These are phyloP conservation scores for Centropristis striata DNA, from an alignment of 2,113 vertebrate species.

Conservation along the genomic window DNA sequence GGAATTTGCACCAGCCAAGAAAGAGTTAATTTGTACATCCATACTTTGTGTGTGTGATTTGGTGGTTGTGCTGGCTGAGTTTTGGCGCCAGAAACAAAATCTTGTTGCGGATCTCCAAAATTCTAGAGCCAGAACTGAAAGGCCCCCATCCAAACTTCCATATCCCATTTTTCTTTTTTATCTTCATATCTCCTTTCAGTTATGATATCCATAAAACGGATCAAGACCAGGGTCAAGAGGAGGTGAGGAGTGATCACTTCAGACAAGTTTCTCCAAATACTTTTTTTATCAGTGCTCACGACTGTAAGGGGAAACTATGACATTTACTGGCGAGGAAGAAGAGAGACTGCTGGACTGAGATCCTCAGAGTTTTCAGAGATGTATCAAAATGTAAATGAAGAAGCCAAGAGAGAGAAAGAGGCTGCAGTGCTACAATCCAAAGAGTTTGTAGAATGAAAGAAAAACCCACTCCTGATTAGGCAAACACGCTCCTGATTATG, in stretches of 20 bases:
- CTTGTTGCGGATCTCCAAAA: no score
- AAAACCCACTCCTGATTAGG: slow-evolving; percentile 39
- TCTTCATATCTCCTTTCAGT: not conserved
- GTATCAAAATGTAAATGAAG: slow-evolving; percentile 34
- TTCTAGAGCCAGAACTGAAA: no score
- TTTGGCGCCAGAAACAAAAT: no score
- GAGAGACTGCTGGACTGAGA: slow-evolving; percentile 15
- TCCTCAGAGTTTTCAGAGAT: slow-evolving; percentile 29
- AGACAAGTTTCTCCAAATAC: not conserved
- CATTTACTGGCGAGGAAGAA: slow-evolving; percentile 3
- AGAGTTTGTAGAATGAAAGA: not conserved
- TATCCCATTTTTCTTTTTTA: not conserved
- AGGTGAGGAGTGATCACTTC: slow-evolving; percentile 2
- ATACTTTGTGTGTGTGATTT: no score
- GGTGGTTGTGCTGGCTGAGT: no score
- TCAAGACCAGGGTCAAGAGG: not conserved
- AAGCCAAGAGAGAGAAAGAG: slow-evolving; percentile 4
- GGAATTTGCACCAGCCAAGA: no score
- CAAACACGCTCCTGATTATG: slow-evolving; percentile 68
- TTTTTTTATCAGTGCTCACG: slow-evolving; percentile 12
- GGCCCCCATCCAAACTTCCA: not conserved
- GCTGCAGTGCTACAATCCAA: not conserved
- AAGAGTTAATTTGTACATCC: no score
- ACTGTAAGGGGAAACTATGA: slow-evolving; percentile 30
- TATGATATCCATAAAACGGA: not conserved